phyloP scores from a whole-genome alignment of 1,140 invertebrate species.

The Goniozus legneri region DNA sequence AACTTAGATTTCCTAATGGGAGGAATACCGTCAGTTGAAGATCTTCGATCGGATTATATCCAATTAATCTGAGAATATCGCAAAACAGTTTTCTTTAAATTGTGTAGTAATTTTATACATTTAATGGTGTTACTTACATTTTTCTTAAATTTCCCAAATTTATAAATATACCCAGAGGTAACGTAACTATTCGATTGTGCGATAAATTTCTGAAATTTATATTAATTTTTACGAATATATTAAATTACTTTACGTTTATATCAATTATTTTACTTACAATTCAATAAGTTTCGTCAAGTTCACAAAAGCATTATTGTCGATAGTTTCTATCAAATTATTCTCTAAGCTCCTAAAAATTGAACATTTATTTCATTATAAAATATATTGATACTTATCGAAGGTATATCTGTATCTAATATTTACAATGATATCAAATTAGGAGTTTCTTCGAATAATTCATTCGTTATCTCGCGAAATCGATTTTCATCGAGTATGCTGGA shows the following conservation, averaged over 20 bases:
- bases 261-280: conserved; percentile 51
- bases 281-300: conserved; percentile 50
- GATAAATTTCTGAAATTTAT: conserved; percentile 48
- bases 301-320: conserved; percentile 49
- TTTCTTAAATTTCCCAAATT: conserved; percentile 32
- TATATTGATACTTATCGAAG: conserved; percentile 30
- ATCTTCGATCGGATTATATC: conserved; percentile 36
- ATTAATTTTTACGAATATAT: conserved; percentile 1
- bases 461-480: conserved; percentile 34
- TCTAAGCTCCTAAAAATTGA: conserved; percentile 51
- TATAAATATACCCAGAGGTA: conserved; percentile 33
- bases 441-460: conserved; percentile 41
- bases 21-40: conserved; percentile 26
- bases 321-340: conserved; percentile 47
- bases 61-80: conserved; percentile 31
- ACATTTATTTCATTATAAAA: conserved; percentile 38
- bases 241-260: neutral
- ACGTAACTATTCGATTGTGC: conserved; percentile 30
- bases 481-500: conserved; percentile 38
- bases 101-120: conserved; percentile 7
- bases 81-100: conserved; percentile 9
- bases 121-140: conserved; percentile 36
- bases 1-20: conserved; percentile 35
- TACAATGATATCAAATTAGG: conserved; percentile 24
- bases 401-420: conserved; percentile 15